Base-by-base conservation (phyloP, 2,797 vertebrate species). In the Melanotaenia pygmaea region DNA sequence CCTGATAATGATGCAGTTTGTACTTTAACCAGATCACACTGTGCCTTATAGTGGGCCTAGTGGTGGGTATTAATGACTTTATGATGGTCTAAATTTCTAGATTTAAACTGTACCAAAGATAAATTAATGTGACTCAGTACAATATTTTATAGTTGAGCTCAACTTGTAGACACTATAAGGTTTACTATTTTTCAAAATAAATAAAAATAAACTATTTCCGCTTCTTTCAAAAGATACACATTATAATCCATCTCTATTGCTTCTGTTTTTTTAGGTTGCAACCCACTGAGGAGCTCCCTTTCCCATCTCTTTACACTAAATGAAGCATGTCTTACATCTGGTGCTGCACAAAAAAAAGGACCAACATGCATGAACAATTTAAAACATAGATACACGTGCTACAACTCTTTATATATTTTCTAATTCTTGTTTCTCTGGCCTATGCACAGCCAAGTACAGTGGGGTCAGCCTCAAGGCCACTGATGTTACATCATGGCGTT, bases 221-320 rank as follows among this genome's bases (percentile, higher is more conserved):
- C n/a, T 58, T 18, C 2, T 59, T 35, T 34, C 3, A 45, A 60
- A 56, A 30, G 24, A 47, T 35, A n/a, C 51, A 22, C 3, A 2
- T 28, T 54, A 54, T 38, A 38, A 72, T 8, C 10, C 0, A 6
- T 45, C 20, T 59, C 1, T 66, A 2, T 37, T 1, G 70, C 61
- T 73, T 26, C 47, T 72, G 72, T 2, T 84, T 32, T 50, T 61
- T 13, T 79, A 99, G 98, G 98, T 93, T 99, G 64, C 98, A 98
- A 72, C 96, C 97, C 2, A 97, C 95, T 8, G 92, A 95, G 0
- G 95, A 96, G 63, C 93, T 99, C 51, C 96, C 97, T 7, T 99
- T 99, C 64, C 95, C 96, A 0, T 47, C 79, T 0, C 95, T 99
- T 76, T 99, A 91, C 78, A 71, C 84, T 4, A 76, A 91, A 70